Evolutionary conservation across 2,113 vertebrate genomes (phyloP).

Genomic region (Lepidothrix coronata): DNA sequence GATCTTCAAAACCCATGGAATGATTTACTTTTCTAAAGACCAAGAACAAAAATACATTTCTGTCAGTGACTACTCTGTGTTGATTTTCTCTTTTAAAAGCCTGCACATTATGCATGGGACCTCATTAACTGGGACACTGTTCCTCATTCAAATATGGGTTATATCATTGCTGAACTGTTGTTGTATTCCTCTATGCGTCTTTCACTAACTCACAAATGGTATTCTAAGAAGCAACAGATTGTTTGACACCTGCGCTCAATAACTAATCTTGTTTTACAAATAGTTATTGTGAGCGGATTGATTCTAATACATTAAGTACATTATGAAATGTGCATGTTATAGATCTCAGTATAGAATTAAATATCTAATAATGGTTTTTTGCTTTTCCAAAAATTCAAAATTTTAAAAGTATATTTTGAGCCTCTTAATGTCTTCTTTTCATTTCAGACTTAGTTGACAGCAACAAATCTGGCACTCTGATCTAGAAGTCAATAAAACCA

Average conservation of each 20-base stretch:
- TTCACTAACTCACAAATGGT: not conserved
- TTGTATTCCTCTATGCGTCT: not conserved
- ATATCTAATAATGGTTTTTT: not conserved
- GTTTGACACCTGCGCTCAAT: not conserved
- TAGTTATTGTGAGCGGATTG: not conserved
- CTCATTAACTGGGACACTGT: not conserved
- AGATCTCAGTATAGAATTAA: not conserved
- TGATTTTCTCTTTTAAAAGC: not conserved
- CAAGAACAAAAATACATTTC: not conserved
- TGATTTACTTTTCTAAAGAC: not conserved
- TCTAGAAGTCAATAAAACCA: not conserved
- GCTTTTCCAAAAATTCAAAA: not conserved
- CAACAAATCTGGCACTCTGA: not conserved
- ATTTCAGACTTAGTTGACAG: not conserved
- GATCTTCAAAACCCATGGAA: not conserved
- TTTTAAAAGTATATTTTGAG: not conserved
- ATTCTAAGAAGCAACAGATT: not conserved
- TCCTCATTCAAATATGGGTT: not conserved
- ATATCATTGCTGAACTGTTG: not conserved
- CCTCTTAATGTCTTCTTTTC: not conserved
- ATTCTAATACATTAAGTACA: not conserved
- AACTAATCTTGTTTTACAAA: not conserved
- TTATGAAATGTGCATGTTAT: not conserved
- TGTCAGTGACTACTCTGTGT: not conserved
- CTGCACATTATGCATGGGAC: not conserved